phyloP scores from a whole-genome alignment of 2,888 invertebrate species.

The Boloria selene region DNA sequence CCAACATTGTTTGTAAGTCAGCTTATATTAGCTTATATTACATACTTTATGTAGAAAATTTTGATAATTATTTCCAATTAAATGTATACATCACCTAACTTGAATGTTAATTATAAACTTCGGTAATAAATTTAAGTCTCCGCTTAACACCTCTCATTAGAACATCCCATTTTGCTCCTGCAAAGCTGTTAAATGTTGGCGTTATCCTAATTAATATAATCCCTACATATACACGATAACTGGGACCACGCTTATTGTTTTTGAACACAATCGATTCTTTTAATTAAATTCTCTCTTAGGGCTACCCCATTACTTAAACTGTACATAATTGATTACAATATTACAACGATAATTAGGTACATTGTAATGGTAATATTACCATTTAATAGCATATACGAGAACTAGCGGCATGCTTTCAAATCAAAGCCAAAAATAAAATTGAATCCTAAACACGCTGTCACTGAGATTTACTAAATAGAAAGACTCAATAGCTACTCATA shows the following conservation, averaged over 20 bases:
- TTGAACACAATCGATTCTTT: conserved; percentile 16
- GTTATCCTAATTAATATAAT: conserved; percentile 72
- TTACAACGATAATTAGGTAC: too few species aligned
- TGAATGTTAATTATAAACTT: conserved; percentile 20
- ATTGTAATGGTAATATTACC: too few species aligned
- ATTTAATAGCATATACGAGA: too few species aligned
- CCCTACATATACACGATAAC: conserved; percentile 70
- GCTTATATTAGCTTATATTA: too few species aligned
- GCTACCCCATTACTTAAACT: not conserved
- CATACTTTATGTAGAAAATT: too few species aligned
- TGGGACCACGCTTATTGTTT: conserved; percentile 56
- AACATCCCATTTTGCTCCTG: conserved; percentile 18
- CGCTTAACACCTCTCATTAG: conserved; percentile 15
- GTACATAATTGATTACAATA: conserved; percentile 5
- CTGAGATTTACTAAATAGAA: too few species aligned
- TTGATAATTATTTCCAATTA: not conserved
- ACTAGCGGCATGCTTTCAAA: too few species aligned
- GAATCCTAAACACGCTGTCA: too few species aligned
- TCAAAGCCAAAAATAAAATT: too few species aligned
- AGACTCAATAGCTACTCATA: too few species aligned
- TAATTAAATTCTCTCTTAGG: conserved; percentile 31
- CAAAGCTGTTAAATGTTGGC: conserved; percentile 43
- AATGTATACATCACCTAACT: not conserved
- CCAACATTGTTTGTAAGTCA: too few species aligned
- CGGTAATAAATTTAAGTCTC: conserved; percentile 9